Base-by-base conservation (phyloP, 2,797 vertebrate species). In the Menidia menidia region DNA sequence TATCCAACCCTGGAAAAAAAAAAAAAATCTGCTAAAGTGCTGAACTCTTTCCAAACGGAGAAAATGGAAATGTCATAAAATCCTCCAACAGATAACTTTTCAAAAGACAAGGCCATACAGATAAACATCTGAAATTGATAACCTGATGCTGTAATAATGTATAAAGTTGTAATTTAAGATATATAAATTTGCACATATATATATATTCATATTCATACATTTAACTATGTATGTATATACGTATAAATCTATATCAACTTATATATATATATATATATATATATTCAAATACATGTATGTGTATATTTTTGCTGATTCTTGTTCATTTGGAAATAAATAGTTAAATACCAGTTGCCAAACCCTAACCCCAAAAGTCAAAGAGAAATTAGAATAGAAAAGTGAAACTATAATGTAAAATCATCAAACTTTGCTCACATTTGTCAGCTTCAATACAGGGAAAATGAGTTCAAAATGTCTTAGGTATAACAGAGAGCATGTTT, bases 61-160 rank as follows among this genome's bases (percentile, higher is more conserved):
- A 80, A 87, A 84, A 83, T 78, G 85, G 87, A 88, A 89, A 87
- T 80, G 84, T 83, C 87, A 87, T 87, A 80, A 87, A 88, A 89
- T 82, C 83, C 80, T 14, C 73, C 62, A 89, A 90, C 82, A 89
- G 88, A 91, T 91, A 65, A 75, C 47, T 63, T 78, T 85, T 85
- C 87, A 84, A 79, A 75, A 68, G 66, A 48, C 41, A 73, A 80
- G 82, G 59, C 82, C 71, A 78, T 44, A 64, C 31, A 67, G 71
- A 75, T 69, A 79, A 25, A 51, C 61, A 77, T 68, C 60, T 71
- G 59, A 76, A 70, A 72, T 71, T 52, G 31, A 43, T 15, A 11
- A 43, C 42, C 64, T 52, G 7, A 47, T 47, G 15, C 6, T n/a
- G 18, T 9, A 39, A 39, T 39, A 39, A 39, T 39, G 1, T 39